A percentile compares a stretch with the other conserved stretches of the same genome.
Evolutionary conservation across 2,888 invertebrate genomes (phyloP).

Genomic region (Erebia aethiops): DNA sequence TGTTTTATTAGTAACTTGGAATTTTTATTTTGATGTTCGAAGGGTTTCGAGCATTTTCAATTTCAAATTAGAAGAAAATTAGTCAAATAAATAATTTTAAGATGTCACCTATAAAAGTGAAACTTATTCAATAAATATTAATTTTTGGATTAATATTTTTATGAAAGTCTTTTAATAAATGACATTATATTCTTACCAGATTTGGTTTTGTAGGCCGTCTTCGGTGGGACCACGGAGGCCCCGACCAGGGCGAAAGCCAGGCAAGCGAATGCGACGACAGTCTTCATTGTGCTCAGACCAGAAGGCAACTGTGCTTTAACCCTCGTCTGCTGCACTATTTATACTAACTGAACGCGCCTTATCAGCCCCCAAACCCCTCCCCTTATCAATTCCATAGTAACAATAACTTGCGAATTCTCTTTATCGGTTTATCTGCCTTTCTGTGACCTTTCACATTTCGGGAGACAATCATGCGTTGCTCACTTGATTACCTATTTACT

Average conservation of each 20-base stretch:
- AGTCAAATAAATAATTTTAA: no score
- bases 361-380: constrained; percentile 33
- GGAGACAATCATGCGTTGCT: constrained; percentile 15
- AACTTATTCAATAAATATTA: no score
- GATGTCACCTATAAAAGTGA: no score
- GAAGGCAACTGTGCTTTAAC: constrained; percentile 61
- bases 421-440: constrained; percentile 35
- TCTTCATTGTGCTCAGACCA: constrained; percentile 69
- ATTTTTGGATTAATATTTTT: background rate
- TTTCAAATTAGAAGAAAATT: no score
- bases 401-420: constrained; percentile 35
- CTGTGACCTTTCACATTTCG: constrained; percentile 35
- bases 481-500: background rate
- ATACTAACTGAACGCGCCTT: constrained; percentile 43
- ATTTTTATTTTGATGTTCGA: no score
- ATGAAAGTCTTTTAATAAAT: background rate
- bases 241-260: constrained; percentile 64
- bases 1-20: no score
- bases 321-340: constrained; percentile 37
- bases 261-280: constrained; percentile 70
- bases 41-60: no score
- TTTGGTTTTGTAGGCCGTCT: constrained; percentile 46
- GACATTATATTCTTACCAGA: constrained; percentile 37
- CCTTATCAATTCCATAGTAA: constrained; percentile 35
- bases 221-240: constrained; percentile 46